phyloP scores from a whole-genome alignment of 1,140 invertebrate genomes.

The Neotoxoptera formosana region DNA sequence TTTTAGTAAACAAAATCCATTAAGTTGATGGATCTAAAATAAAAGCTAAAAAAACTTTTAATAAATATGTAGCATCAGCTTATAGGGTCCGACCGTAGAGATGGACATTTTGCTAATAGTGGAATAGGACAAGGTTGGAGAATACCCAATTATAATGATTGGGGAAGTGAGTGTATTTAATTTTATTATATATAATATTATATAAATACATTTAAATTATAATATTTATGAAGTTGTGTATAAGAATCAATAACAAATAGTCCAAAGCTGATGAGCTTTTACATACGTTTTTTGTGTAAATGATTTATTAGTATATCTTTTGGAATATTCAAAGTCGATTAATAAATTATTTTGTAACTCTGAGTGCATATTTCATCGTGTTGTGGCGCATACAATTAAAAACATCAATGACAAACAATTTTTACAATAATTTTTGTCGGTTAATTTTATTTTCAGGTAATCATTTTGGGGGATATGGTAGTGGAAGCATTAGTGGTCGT shows the following conservation, averaged over 20 bases:
- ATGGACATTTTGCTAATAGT: conserved; percentile 59
- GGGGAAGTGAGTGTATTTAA: conserved; percentile 37
- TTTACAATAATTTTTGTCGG: neutral
- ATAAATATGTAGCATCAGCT: conserved; percentile 59
- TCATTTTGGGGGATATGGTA: conserved; percentile 58
- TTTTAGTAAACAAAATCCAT: conserved; percentile 61
- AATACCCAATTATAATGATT: neutral
- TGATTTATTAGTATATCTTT: too few relatives aligned
- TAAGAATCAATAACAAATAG: neutral
- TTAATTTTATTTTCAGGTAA: conserved; percentile 34
- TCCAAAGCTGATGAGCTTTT: too few relatives aligned
- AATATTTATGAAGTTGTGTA: neutral
- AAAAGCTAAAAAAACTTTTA: conserved; percentile 62
- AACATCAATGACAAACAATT: neutral
- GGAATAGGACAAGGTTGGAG: conserved; percentile 57
- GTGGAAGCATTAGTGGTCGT: conserved; percentile 59
- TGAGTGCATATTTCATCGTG: neutral
- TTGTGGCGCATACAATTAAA: neutral
- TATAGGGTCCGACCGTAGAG: conserved; percentile 57
- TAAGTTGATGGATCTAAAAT: conserved; percentile 61
- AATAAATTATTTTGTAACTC: neutral
- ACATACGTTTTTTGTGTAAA: conserved; percentile 2
- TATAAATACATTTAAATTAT: neutral
- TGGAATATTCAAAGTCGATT: too few relatives aligned
- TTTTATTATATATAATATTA: neutral